Conservation (phyloP, 2,797 vertebrate genomes). For the Allochrocebus solatus region DNA sequence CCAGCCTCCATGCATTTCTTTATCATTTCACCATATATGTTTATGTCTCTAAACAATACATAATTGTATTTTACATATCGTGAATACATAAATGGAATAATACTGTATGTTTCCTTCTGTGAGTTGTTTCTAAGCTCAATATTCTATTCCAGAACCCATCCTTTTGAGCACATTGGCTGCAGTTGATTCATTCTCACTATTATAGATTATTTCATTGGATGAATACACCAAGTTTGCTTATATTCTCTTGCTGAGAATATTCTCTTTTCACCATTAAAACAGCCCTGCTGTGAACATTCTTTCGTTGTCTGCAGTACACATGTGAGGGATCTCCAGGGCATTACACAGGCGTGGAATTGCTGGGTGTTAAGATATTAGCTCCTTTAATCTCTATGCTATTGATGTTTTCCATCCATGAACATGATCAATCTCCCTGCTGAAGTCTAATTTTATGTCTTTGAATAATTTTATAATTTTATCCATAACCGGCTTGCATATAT, state of each 20-base stretch:
- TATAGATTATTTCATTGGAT: neutral
- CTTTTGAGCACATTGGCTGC: accelerated
- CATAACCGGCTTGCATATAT: neutral
- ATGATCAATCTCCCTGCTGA: neutral
- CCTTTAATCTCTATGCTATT: neutral
- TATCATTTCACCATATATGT: no score
- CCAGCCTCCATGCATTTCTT: neutral
- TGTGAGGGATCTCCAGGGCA: neutral
- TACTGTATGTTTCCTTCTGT: neutral
- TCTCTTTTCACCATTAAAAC: neutral
- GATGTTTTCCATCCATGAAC: neutral
- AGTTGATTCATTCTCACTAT: neutral
- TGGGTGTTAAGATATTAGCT: neutral
- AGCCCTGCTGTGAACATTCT: neutral
- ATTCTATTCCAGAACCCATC: neutral
- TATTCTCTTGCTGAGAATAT: neutral
- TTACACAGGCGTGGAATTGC: no score
- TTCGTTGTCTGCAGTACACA: accelerated
- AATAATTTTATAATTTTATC: constrained; percentile 31
- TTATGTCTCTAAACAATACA: neutral
- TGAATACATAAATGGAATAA: neutral
- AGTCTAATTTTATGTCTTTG: neutral
- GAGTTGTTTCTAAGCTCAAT: neutral
- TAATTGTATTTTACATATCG: neutral
- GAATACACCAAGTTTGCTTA: neutral